A percentile compares a stretch with the other conserved stretches of the same genome.
Evolutionary conservation across 2,113 vertebrate genomes (phyloP).

Genomic region (Aythya baeri): DNA sequence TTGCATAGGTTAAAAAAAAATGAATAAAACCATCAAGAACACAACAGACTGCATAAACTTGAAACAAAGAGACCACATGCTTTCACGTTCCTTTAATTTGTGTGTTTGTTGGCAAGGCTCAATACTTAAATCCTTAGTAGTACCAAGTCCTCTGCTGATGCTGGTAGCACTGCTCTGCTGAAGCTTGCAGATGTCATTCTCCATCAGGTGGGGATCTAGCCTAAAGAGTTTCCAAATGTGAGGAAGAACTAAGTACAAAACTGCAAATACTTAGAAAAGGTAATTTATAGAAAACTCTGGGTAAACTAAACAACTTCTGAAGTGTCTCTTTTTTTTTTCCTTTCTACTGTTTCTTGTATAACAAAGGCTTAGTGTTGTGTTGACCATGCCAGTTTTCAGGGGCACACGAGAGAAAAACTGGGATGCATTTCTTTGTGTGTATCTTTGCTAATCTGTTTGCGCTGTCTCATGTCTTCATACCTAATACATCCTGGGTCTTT

Average conservation of each 20-base stretch:
- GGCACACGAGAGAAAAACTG: not conserved
- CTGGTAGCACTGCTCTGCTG: not conserved
- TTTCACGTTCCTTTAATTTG: constrained; percentile 36
- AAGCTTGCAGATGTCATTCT: not conserved
- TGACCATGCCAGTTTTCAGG: not conserved
- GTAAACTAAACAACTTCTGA: not conserved
- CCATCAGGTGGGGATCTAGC: not conserved
- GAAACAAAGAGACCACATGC: not conserved
- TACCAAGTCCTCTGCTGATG: not conserved
- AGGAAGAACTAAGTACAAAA: not conserved
- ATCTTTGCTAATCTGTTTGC: not conserved
- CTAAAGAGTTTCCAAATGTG: not conserved
- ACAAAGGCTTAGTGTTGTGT: not conserved
- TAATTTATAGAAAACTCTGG: not conserved
- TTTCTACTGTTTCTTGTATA: not conserved
- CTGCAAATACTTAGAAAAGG: not conserved
- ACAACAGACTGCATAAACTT: not conserved
- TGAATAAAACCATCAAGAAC: not conserved
- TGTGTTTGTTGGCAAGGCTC: constrained; percentile 5
- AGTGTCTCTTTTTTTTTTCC: not conserved
- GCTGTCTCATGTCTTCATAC: constrained; percentile 31
- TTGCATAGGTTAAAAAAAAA: not conserved
- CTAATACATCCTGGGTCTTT: not conserved
- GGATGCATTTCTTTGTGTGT: not conserved
- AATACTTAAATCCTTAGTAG: not conserved